Evolutionary conservation across 2,113 vertebrate genomes (phyloP).

Genomic region (Calidris pugnax): DNA sequence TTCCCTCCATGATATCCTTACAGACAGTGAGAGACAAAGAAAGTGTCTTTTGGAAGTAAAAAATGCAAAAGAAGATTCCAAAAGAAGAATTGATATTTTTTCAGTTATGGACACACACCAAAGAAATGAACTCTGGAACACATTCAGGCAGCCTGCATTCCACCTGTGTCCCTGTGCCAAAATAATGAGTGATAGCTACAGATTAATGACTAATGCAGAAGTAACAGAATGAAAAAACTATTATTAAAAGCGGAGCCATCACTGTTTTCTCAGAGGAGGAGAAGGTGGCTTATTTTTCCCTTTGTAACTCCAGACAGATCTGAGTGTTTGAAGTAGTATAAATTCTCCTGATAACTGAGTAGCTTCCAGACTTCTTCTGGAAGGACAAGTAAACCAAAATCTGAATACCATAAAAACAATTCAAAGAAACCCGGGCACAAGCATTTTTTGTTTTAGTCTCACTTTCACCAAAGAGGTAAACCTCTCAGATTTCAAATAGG

Average conservation of each 20-base stretch:
- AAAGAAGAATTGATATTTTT: neutral
- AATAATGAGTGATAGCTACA: neutral
- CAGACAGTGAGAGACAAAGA: neutral
- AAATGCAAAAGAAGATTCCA: neutral
- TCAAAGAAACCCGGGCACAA: neutral
- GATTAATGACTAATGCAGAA: neutral
- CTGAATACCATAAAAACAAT: neutral
- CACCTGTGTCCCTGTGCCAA: neutral
- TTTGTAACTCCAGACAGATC: neutral
- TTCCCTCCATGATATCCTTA: neutral
- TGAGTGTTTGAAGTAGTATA: neutral
- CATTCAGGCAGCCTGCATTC: neutral
- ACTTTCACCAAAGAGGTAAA: neutral
- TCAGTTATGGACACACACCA: neutral
- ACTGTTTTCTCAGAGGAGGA: neutral
- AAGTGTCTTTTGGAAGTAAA: neutral
- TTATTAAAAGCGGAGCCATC: neutral
- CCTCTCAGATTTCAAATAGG: neutral
- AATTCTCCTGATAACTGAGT: constrained; percentile 3
- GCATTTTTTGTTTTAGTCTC: neutral
- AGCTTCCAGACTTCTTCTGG: neutral
- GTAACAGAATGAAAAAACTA: neutral
- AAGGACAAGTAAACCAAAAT: neutral
- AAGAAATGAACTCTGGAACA: neutral
- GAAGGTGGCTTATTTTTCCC: neutral